Base-by-base conservation (phyloP, 2,888 invertebrate species). In the Polyommatus iphigenia region DNA sequence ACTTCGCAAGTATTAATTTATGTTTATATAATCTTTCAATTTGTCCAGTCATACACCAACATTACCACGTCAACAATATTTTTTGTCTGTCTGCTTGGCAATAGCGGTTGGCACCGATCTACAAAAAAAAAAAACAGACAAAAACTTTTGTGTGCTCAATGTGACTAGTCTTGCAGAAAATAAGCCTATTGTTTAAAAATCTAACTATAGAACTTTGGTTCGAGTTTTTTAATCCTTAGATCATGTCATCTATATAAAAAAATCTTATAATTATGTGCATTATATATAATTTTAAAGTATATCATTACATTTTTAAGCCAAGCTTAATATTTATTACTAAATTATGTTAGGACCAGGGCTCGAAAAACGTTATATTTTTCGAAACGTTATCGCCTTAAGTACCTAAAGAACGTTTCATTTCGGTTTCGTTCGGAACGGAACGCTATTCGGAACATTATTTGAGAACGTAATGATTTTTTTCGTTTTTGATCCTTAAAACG, bases 141-240 rank as follows among this genome's bases (percentile, higher is more conserved):
- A 67, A 67, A 32, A 67, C 15, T 67, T 29, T 67, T 29, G 67
- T 32, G 29, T 67, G 4, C 29, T 67, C 67, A 15, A 29, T 67
- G 29, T 67, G 62, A 29, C 62, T 67, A 67, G 67, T 67, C 67
- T 67, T 67, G 62, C 62, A 67, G 67, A 67, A 67, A 67, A 67
- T 67, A 29, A 67, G 67, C 67, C 62, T 67, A 67, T 67, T 67
- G 62, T 62, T 67, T 67, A 67, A 62, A 10, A 20, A 24, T 62
- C 5, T 13, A 62, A 24, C 24, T 32, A 15, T 29, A 18, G 6
- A 67, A 67, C 15, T 67, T 67, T 18, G 29, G 67, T 32, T 67
- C 0, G 7, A 29, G 62, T 67, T 67, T 32, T 32, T 67, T 8
- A 67, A 29, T 24, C 24, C 24, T 62, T 3, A 15, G 29, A 24